Evolutionary conservation across 1,140 invertebrate species (phyloP).

Genomic region (Lepidostoma basale): DNA sequence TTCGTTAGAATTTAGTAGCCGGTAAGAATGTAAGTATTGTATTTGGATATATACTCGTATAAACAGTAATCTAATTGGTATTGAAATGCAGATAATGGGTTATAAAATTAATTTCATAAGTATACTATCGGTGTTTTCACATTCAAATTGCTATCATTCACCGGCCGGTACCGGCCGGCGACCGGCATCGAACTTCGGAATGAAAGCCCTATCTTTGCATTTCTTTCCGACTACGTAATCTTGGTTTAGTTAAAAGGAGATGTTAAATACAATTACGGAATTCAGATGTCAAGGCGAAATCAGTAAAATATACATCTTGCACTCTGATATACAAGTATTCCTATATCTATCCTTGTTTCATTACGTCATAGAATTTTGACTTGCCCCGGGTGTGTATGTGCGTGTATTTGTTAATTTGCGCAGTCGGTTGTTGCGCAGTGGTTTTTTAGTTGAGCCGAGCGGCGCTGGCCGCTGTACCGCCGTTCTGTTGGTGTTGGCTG

Average conservation of each 20-base stretch:
- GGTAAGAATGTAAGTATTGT: too few species aligned
- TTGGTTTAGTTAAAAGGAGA: constrained; percentile 11
- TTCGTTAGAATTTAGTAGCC: too few species aligned
- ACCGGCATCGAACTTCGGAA: neutral
- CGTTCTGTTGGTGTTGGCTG: too few species aligned
- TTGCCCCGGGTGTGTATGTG: constrained; percentile 28
- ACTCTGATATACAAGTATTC: constrained; percentile 29
- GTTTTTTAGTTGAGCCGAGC: constrained; percentile 30
- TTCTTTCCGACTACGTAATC: neutral
- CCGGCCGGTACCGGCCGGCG: constrained; percentile 14
- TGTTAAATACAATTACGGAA: constrained; percentile 10
- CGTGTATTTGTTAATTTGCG: constrained; percentile 39
- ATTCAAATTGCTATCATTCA: constrained; percentile 20
- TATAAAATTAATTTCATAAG: too few species aligned
- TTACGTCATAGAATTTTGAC: constrained; percentile 32
- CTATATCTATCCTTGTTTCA: constrained; percentile 35
- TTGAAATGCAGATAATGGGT: too few species aligned
- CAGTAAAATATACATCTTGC: constrained; percentile 8
- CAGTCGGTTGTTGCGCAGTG: constrained; percentile 41
- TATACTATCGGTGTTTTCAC: too few species aligned
- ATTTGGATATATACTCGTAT: too few species aligned
- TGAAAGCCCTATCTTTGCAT: neutral
- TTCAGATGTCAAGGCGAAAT: constrained; percentile 2
- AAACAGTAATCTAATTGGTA: too few species aligned
- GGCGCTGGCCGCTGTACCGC: too few species aligned